A percentile compares a stretch with the other conserved stretches of the same genome.
These are phyloP conservation scores for Microcebus tavaratra DNA, from an alignment of 2,113 vertebrate genomes.

Conservation along the genomic window DNA sequence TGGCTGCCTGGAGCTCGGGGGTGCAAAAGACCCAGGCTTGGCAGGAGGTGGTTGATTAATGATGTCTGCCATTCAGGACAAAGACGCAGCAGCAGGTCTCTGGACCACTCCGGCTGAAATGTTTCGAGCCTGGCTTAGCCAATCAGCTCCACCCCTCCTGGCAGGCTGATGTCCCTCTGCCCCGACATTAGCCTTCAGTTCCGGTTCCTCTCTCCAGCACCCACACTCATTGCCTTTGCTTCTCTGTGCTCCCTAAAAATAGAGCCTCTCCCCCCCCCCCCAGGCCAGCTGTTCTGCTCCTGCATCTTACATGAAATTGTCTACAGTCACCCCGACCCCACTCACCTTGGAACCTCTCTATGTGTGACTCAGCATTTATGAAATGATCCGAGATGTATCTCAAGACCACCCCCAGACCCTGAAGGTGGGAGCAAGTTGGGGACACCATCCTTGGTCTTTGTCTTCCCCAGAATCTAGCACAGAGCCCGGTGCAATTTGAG, in stretches of 20 bases:
- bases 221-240: not conserved
- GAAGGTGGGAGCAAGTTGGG: no score
- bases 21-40: not conserved
- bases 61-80: not conserved
- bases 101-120: not conserved
- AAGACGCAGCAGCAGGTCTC: not conserved
- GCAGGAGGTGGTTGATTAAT: constrained; percentile 3
- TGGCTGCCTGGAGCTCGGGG: not conserved
- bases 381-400: not conserved
- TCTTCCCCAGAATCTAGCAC: not conserved
- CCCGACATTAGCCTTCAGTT: not conserved
- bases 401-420: not conserved
- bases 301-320: not conserved
- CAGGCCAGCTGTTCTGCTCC: not conserved
- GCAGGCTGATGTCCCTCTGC: not conserved
- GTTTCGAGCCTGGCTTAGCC: not conserved
- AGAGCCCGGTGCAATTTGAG: not conserved
- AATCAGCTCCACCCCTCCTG: not conserved
- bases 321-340: not conserved
- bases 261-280: not conserved
- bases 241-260: not conserved
- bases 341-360: not conserved
- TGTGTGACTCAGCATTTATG: not conserved
- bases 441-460: not conserved
- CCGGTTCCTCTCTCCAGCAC: not conserved